Base-by-base conservation (phyloP, 2,888 invertebrate species). In the Hedya salicella region DNA sequence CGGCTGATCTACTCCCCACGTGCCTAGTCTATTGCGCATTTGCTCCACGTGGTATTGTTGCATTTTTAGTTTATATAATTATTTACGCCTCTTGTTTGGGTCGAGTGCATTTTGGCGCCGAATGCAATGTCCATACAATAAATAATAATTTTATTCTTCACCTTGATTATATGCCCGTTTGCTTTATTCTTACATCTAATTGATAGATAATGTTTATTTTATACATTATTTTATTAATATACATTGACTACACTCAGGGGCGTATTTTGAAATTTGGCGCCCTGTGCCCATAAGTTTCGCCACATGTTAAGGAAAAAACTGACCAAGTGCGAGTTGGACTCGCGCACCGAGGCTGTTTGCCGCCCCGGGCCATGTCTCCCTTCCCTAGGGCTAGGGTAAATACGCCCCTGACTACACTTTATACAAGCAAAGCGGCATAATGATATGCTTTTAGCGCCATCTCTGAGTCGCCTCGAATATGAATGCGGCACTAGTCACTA, bases 41-140 rank as follows among this genome's bases (percentile, higher is more conserved):
- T 36, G 9, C 17, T 52, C 52, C 65, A 65, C 65, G 46, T 65
- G 59, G 65, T 65, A 11, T 39, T 32, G 17, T 46, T 32, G 30
- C 0, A 16, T 50, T 5, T 30, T 11, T 32, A 59, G 14, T 21
- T 64, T 50, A 25, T 25, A n/a, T 64, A 19, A 56, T 52, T 63
- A 46, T 60, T 49, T 60, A 48, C 65, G 53, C 44, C 48, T 42
- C 21, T 36, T 14, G 19, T 36, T 19, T 59, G 36, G 3, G 36
- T 13, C 6, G 21, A 21, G 19, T 36, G 48, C 19, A 48, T 32
- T 57, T 59, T 36, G 21, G 59, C 46, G 36, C 46, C 59, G 48
- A 48, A 36, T 46, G 19, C 19, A 21, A 46, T 17, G 8, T 46
- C n/a, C 36, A 16, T 14, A 5, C 17, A n/a, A 13, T n/a, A 36